Evolutionary conservation across 2,888 invertebrate species (phyloP), one percentile per base, ranked within the genome.

Genomic region (Cordilura impudica): DNA sequence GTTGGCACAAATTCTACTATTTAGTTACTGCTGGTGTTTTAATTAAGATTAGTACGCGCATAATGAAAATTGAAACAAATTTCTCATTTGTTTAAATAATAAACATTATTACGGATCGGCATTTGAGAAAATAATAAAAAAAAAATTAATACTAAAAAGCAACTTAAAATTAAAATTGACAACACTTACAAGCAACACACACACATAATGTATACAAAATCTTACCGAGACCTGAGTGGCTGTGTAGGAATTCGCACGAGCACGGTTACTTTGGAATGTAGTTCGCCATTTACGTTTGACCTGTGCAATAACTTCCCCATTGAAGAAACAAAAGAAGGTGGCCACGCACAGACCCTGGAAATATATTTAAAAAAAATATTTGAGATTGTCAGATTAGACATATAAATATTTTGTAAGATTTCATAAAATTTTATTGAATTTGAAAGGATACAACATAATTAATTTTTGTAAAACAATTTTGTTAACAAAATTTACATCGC

Each of bases 231-330:
- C 95, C 86, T 96, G 96, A 84, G 96, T 96, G 61, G 95, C 95
- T 81, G 96, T 96, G 89, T 95, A 94, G 82, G 95, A 95, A 90
- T 95, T 96, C 81, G 95, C 94, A 79, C 96, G 92, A 75, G 95
- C 94, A 63, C 95, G 92, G 84, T 88, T 89, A 83, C 88, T 90
- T 88, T 95, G 94, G 85, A 93, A 94, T 58, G 92, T 90, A 31
- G 92, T 92, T 67, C 95, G 93, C 95, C 95, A 96, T 89, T 94
- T 94, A 78, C 96, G 92, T 85, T 95, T 94, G 87, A 96, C 93
- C 90, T 96, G 96, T 81, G 95, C 95, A 85, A 95, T 93, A 90
- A 98, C 98, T 93, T 98, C 98, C 82, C 97, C 97, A 88, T 98
- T 98, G 91, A 95, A 96, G 92, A 98, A 98, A 89, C 97, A 97